A percentile compares a stretch with the other conserved stretches of the same genome.
These are phyloP conservation scores for Erebia epiphron DNA, from an alignment of 2,888 invertebrate species.

Conservation along the genomic window DNA sequence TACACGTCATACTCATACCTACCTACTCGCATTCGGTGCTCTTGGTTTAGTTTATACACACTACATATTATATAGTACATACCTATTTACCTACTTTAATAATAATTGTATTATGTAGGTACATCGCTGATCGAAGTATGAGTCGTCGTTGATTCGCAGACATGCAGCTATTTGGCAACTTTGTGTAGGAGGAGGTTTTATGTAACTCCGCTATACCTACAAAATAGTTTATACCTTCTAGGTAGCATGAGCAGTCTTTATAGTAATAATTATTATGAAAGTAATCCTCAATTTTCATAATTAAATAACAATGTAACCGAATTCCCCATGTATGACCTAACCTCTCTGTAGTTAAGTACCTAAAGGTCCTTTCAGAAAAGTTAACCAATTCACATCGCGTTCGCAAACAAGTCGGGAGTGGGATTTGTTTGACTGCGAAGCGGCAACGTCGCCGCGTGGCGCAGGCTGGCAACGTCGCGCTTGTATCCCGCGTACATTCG, in stretches of 20 bases:
- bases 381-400: constrained; percentile 16
- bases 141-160: background rate
- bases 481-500: constrained; percentile 1
- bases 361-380: constrained; percentile 16
- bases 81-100: too few species aligned
- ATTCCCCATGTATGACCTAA: too few species aligned
- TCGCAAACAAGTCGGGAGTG: constrained; percentile 14
- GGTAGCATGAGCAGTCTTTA: too few species aligned
- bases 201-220: too few species aligned
- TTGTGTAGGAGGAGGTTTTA: too few species aligned
- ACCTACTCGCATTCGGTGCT: background rate
- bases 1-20: background rate
- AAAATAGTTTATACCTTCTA: too few species aligned
- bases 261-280: too few species aligned
- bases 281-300: too few species aligned
- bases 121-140: background rate
- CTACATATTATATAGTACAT: background rate
- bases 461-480: constrained; percentile 9
- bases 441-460: constrained; percentile 12
- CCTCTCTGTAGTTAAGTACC: background rate
- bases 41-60: background rate
- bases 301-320: too few species aligned
- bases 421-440: constrained; percentile 11
- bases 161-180: background rate
- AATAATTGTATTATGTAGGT: too few species aligned